phyloP scores from a whole-genome alignment of 2,888 invertebrate genomes.

The Epicampocera succincta region DNA sequence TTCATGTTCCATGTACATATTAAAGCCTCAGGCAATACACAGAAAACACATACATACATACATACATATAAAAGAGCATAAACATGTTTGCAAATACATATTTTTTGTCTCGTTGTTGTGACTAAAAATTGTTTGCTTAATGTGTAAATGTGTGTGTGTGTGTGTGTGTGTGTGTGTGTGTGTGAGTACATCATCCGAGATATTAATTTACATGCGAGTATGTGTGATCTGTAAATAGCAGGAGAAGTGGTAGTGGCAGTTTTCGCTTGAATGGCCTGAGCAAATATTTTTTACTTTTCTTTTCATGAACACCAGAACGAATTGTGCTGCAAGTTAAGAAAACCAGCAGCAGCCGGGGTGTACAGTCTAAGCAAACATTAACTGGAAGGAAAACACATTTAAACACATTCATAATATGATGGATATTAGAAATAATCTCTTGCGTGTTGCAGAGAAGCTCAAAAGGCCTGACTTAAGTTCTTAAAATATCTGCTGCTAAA shows the following conservation, averaged over 20 bases:
- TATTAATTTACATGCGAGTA: neutral
- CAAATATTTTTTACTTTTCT: conserved; percentile 53
- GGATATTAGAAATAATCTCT: no score
- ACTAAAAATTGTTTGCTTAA: conserved; percentile 14
- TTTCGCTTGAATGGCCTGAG: conserved; percentile 24
- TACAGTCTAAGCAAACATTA: neutral
- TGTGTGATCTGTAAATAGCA: neutral
- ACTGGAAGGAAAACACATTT: neutral
- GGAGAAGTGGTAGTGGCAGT: neutral
- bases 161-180: conserved; percentile 9
- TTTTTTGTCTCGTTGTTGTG: neutral
- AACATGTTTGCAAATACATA: neutral
- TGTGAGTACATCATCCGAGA: neutral
- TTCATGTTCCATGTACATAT: conserved; percentile 22
- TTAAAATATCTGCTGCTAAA: no score
- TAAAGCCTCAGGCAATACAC: conserved; percentile 19
- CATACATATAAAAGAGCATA: conserved; percentile 14
- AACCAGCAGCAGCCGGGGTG: neutral
- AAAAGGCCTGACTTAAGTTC: no score
- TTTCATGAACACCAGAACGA: conserved; percentile 30
- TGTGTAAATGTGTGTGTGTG: neutral
- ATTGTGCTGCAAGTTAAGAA: conserved; percentile 33
- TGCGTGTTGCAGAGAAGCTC: no score
- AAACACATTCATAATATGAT: neutral
- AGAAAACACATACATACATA: neutral